These are phyloP conservation scores for Cecidostiba fungosa DNA, from an alignment of 2,888 invertebrate genomes.

Conservation along the genomic window DNA sequence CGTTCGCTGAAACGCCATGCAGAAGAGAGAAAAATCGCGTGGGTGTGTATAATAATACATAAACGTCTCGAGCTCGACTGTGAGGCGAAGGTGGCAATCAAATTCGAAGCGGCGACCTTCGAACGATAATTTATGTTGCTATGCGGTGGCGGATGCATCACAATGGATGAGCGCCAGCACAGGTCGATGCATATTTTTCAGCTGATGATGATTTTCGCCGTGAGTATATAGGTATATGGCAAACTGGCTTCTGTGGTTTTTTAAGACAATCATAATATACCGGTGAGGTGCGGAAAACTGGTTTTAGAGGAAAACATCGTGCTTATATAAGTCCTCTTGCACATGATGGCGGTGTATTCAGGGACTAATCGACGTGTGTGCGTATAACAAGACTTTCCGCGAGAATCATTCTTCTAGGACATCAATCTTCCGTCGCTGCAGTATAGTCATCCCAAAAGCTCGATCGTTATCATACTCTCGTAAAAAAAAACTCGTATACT, in stretches of 20 bases:
- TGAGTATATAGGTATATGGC: not conserved
- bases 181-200: not conserved
- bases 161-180: not conserved
- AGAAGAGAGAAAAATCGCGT: not conserved
- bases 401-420: not conserved
- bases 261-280: not conserved
- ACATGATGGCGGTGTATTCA: not conserved
- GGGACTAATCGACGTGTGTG: not conserved
- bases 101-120: not conserved
- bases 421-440: too few relatives aligned
- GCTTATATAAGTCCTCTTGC: not conserved
- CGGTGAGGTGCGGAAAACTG: not conserved
- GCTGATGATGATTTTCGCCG: not conserved
- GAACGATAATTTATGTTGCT: slow-evolving; percentile 9
- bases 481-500: not conserved
- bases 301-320: not conserved
- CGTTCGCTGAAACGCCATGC: not conserved
- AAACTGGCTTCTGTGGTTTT: not conserved
- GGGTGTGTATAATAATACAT: not conserved
- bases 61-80: not conserved
- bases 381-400: not conserved
- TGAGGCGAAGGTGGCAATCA: not conserved
- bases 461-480: too few relatives aligned
- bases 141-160: not conserved
- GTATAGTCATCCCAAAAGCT: too few relatives aligned